Base-by-base conservation (phyloP, 2,113 vertebrate genomes). In the Excalfactoria chinensis region DNA sequence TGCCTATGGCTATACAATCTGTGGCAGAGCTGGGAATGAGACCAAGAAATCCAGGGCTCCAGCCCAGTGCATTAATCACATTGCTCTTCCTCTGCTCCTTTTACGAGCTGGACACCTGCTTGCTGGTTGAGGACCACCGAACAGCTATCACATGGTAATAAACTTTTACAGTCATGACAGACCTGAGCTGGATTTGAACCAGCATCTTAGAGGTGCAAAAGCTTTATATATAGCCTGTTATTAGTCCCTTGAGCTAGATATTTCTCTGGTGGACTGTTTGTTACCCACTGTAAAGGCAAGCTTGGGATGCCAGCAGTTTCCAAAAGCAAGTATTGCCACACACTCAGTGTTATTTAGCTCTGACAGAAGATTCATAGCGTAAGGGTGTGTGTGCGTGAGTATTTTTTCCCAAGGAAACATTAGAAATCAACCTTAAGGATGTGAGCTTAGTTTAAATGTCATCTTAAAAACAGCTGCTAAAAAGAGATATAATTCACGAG, bases 401-500 rank as follows among this genome's bases (percentile, higher is more conserved):
- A 60, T 21, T 89, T 73, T 89, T 93, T 90, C 12, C 44, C 64
- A 55, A 88, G 84, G 95, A 96, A 96, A 96, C 71, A 41, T 78
- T 95, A 93, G 92, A 93, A 96, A 97, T 96, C 96, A 96, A 92
- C 91, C 89, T 91, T 83, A 96, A 97, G 94, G 93, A 96, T 96
- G 89, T 93, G 89, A 97, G 89, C 70, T 97, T 95, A 95, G 90
- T 95, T 95, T 97, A 93, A 97, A 96, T 95, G 95, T 98, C 97
- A 98, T 96, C 97, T 98, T 97, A 98, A 98, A 98, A 98, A 95
- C 98, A 98, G 98, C 97, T 98, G 97, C 96, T 97, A 88, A 95
- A 95, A 82, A 64, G 85, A 95, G 87, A 92, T 72, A 93, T 49
- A 85, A 59, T 79, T 77, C 60, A 41, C 11, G 60, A 96, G 97